phyloP scores from a whole-genome alignment of 1,140 invertebrate genomes.

The Archivesica marissinica region DNA sequence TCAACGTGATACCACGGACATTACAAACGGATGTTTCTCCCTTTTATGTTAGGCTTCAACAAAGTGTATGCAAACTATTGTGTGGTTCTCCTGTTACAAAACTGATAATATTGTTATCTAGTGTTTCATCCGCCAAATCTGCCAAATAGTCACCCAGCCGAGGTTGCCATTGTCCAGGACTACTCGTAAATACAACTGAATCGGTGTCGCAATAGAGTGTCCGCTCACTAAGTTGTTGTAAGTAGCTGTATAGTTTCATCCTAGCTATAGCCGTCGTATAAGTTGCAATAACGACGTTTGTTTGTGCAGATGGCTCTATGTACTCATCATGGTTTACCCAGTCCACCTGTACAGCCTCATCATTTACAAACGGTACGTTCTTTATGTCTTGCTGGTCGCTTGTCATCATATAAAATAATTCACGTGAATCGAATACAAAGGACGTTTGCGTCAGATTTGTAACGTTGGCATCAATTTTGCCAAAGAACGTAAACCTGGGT shows the following conservation, averaged over 20 bases:
- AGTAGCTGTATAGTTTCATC: slow-evolving; percentile 79
- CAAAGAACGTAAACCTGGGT: slow-evolving; percentile 72
- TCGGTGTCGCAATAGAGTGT: slow-evolving; percentile 84
- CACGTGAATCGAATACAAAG: slow-evolving; percentile 65
- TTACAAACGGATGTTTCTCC: slow-evolving; percentile 20
- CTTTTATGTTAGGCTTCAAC: neutral
- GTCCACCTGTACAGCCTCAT: slow-evolving; percentile 31
- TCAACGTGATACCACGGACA: slow-evolving; percentile 42
- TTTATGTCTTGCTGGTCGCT: slow-evolving; percentile 32
- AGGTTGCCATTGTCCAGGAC: slow-evolving; percentile 3
- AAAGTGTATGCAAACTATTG: slow-evolving; percentile 44
- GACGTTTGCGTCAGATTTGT: slow-evolving; percentile 69
- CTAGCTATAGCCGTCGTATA: slow-evolving; percentile 82
- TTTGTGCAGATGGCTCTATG: slow-evolving; percentile 2
- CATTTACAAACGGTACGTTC: slow-evolving; percentile 35
- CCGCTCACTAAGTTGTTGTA: slow-evolving; percentile 73
- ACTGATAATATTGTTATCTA: slow-evolving; percentile 13
- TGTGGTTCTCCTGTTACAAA: slow-evolving; percentile 60
- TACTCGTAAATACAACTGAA: slow-evolving; percentile 73
- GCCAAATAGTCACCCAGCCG: slow-evolving; percentile 8
- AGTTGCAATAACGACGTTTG: slow-evolving; percentile 79
- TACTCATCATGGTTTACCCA: slow-evolving; percentile 13
- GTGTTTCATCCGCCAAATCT: slow-evolving; percentile 8
- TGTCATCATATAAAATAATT: slow-evolving; percentile 73
- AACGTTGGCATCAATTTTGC: slow-evolving; percentile 67